These are phyloP conservation scores for Epizoanthus ramosus DNA, from an alignment of 92 coral and sea anemone species.

Conservation along the genomic window DNA sequence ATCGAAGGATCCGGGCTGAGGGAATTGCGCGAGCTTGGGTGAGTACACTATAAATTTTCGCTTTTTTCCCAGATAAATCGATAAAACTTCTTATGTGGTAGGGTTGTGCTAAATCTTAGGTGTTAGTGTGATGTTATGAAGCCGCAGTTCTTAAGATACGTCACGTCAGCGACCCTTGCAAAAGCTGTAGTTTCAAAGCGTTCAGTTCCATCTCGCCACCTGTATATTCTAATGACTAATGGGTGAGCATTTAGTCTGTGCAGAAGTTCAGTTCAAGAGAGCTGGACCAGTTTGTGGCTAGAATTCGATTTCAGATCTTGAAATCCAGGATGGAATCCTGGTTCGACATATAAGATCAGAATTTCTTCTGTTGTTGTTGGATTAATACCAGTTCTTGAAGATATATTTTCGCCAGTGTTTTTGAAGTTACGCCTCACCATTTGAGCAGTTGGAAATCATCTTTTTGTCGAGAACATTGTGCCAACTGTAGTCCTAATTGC, in stretches of 20 bases:
- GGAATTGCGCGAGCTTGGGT: slow-evolving; percentile 35
- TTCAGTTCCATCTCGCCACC: slow-evolving; percentile 40
- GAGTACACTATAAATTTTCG: slow-evolving; percentile 20
- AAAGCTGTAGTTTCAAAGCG: slow-evolving; percentile 13
- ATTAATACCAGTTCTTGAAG: slow-evolving; percentile 1
- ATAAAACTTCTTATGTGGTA: neutral
- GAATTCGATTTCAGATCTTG: slow-evolving; percentile 2
- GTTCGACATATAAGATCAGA: slow-evolving; percentile 1
- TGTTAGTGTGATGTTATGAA: slow-evolving; percentile 20
- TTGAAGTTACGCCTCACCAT: neutral
- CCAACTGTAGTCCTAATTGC: neutral
- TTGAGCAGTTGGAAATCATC: slow-evolving; percentile 14
- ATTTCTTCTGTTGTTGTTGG: neutral
- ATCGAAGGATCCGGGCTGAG: slow-evolving; percentile 47
- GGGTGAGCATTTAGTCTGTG: slow-evolving; percentile 9
- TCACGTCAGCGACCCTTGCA: slow-evolving; percentile 8
- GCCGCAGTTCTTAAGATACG: neutral
- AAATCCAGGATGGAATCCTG: neutral
- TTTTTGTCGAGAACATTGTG: slow-evolving; percentile 6
- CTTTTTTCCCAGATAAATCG: slow-evolving; percentile 8
- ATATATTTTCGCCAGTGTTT: neutral
- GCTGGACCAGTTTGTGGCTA: slow-evolving; percentile 13
- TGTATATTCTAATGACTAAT: slow-evolving; percentile 20
- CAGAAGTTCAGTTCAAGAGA: slow-evolving; percentile 19
- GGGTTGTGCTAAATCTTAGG: neutral